Evolutionary conservation across 1,140 invertebrate genomes (phyloP), one percentile per base, ranked within the genome.

Genomic region (Antheraea mylitta): DNA sequence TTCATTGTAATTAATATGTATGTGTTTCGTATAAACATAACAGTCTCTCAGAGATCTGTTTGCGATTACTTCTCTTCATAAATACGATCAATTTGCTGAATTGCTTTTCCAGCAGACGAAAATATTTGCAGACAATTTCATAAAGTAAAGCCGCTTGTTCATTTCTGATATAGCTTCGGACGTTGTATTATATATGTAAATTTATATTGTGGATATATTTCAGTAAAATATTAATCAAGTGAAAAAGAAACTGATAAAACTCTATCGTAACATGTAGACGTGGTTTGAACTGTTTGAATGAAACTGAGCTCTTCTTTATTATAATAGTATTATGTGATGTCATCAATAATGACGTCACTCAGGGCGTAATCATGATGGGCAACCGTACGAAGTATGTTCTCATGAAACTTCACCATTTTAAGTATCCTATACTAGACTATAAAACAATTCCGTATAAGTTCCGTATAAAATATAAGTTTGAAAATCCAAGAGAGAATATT

Each of bases 41-140:
- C 19, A 9, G 9, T 61, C 16, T 16, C 45, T 16, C 16, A 13
- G 19, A 30, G 8, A 6, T 18, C 13, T 30, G 18, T 16, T 30
- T 30, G 18, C 10, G 60, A 22, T 22, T 13, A 61, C 45, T 53
- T 61, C 11, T 19, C 9, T 61, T 22, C 10, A 36, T 30, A 61
- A 30, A 61, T 30, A 61, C 13, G 45, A n/a, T 53, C 45, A 53
- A 53, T 53, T 53, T 53, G 45, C 45, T 19, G 10, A 63, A 64
- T 64, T 18, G 9, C 18, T 64, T 45, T 64, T 9, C 42, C 37
- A 18, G 3, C 3, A 48, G 3, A 7, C 4, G 18, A 18, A 64
- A 45, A 64, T 64, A 64, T 64, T 45, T 64, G 18, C 18, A 64
- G 16, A 37, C 42, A 64, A 45, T 45, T 64, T 18, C 42, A 64